Percentiles rank a stretch among this genome's conserved stretches.
phyloP scores from a whole-genome alignment of 2,113 vertebrate genomes.

The Candoia aspera region DNA sequence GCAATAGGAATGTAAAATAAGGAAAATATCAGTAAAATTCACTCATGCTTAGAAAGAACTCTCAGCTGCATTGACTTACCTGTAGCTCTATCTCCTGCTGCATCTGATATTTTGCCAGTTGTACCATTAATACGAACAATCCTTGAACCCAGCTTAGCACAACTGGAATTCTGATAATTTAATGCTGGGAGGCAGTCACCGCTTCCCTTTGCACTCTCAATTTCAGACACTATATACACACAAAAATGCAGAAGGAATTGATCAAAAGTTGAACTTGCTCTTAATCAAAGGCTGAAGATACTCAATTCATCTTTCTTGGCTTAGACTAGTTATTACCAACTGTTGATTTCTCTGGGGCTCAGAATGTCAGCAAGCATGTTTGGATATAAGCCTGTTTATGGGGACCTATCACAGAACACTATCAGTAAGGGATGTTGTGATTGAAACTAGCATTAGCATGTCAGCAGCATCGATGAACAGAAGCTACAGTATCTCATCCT shows the following conservation, averaged over 20 bases:
- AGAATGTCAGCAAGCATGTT: neutral
- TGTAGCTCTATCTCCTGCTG: constrained; percentile 1
- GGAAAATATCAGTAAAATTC: neutral
- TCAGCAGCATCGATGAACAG: neutral
- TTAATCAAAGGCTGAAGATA: neutral
- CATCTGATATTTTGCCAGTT: constrained; percentile 32
- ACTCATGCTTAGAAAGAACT: neutral
- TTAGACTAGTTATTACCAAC: neutral
- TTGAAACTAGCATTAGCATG: neutral
- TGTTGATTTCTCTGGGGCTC: neutral
- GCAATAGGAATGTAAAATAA: neutral
- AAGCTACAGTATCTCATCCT: neutral
- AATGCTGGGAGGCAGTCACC: constrained; percentile 75
- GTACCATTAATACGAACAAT: constrained; percentile 72
- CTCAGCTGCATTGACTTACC: constrained; percentile 59
- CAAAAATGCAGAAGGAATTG: constrained; percentile 20
- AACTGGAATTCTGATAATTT: constrained; percentile 59
- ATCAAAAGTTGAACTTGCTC: neutral
- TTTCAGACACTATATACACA: constrained; percentile 74
- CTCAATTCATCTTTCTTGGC: neutral
- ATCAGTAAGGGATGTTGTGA: neutral
- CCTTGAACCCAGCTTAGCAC: constrained; percentile 53
- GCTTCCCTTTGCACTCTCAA: constrained; percentile 77
- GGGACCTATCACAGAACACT: neutral
- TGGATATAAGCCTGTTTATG: neutral